These are phyloP conservation scores for Centroberyx gerrardi DNA, from an alignment of 2,797 vertebrate species.

Conservation along the genomic window DNA sequence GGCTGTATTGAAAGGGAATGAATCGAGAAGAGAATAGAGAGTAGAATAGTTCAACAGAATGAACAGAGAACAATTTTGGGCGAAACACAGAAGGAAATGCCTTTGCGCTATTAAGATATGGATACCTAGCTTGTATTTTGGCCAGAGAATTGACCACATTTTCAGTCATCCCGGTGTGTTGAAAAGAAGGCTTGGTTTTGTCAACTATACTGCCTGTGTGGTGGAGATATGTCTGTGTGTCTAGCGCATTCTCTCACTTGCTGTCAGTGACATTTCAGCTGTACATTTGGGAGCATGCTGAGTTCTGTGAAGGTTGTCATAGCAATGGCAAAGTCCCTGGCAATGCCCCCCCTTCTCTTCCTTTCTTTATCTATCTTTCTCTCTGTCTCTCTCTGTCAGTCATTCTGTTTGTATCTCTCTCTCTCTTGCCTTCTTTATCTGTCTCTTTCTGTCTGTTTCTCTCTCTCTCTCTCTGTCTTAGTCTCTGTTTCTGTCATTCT, in stretches of 20 bases:
- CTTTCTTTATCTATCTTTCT: slow-evolving; percentile 15
- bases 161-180: slow-evolving; percentile 20
- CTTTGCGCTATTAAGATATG: slow-evolving; percentile 10
- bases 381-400: slow-evolving; percentile 47
- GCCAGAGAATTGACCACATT: slow-evolving; percentile 32
- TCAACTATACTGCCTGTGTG: slow-evolving; percentile 43
- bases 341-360: slow-evolving; percentile 17
- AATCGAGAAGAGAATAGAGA: slow-evolving; percentile 2
- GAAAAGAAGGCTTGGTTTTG: slow-evolving; percentile 35
- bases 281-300: slow-evolving; percentile 68
- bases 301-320: slow-evolving; percentile 76
- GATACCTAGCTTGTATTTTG: slow-evolving; percentile 28
- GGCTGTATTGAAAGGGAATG: slow-evolving; percentile 19
- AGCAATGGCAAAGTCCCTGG: slow-evolving; percentile 55
- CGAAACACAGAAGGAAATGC: slow-evolving; percentile 23
- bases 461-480: slow-evolving; percentile 10
- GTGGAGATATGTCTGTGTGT: slow-evolving; percentile 44
- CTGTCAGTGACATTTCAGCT: slow-evolving; percentile 75
- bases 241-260: slow-evolving; percentile 45
- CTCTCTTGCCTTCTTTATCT: slow-evolving; percentile 1
- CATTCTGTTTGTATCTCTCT: slow-evolving; percentile 44
- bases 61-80: not conserved
- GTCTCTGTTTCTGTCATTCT: not conserved
- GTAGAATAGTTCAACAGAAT: not conserved
- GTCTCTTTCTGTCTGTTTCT: not conserved